These are phyloP conservation scores for Sinonovacula constricta DNA, from an alignment of 1,140 invertebrate species.

Conservation along the genomic window DNA sequence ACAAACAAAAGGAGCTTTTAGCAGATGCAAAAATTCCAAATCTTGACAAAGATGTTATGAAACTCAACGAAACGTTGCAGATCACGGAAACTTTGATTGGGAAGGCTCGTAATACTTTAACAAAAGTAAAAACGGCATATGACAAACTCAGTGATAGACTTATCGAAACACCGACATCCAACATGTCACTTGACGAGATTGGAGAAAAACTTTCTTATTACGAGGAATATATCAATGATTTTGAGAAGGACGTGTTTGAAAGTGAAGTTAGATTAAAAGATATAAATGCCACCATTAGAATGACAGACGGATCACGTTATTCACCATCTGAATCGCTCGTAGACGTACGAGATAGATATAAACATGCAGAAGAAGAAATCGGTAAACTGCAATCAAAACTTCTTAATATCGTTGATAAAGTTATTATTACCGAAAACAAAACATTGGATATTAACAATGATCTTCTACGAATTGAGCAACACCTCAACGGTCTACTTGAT, in stretches of 20 bases:
- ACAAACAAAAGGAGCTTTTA: slow-evolving; percentile 30
- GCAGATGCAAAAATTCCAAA: slow-evolving; percentile 39
- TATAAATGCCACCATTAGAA: slow-evolving; percentile 18
- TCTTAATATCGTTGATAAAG: no score
- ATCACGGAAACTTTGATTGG: neutral
- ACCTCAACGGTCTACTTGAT: no score
- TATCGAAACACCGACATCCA: neutral
- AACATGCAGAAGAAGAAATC: neutral
- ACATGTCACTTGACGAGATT: slow-evolving; percentile 15
- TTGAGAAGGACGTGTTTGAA: slow-evolving; percentile 4
- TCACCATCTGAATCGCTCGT: slow-evolving; percentile 19
- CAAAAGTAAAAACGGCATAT: slow-evolving; percentile 8
- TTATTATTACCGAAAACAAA: no score
- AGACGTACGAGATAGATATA: slow-evolving; percentile 19
- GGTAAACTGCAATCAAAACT: no score
- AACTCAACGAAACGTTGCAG: slow-evolving; percentile 8
- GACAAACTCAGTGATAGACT: slow-evolving; percentile 1
- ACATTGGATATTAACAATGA: no score
- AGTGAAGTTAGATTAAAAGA: neutral
- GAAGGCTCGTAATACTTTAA: neutral
- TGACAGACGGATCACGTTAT: slow-evolving; percentile 11
- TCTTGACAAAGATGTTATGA: neutral
- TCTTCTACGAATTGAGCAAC: no score
- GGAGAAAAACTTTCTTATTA: neutral
- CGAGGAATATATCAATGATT: neutral